A percentile compares a stretch with the other conserved stretches of the same genome.
Conservation (phyloP, 2,888 invertebrate genomes). For the Neoascia interrupta region DNA sequence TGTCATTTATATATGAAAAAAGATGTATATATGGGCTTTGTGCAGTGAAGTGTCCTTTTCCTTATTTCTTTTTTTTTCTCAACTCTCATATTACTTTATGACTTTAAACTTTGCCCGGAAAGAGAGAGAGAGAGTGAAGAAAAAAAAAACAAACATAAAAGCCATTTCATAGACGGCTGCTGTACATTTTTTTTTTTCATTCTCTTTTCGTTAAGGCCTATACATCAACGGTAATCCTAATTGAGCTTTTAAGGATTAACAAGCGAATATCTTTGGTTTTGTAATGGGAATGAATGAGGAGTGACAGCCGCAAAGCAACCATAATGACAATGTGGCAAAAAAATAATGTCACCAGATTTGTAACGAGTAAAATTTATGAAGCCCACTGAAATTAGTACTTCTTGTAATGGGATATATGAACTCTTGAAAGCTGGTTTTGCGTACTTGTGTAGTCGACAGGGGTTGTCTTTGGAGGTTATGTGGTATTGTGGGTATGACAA, state of each 20-base stretch:
- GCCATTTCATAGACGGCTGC: not conserved
- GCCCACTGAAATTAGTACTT: no score
- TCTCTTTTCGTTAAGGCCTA: conserved; percentile 6
- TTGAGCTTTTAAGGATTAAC: conserved; percentile 63
- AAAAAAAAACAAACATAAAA: no score
- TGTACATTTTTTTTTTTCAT: not conserved
- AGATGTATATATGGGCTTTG: no score
- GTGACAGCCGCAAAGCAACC: conserved; percentile 37
- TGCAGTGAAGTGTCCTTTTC: not conserved
- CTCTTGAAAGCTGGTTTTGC: no score
- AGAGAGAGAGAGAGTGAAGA: not conserved
- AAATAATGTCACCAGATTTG: conserved; percentile 37
- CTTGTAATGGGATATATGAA: no score
- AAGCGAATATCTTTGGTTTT: conserved; percentile 58
- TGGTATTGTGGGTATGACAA: no score
- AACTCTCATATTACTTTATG: conserved; percentile 26
- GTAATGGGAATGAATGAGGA: conserved; percentile 38
- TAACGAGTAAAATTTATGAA: no score
- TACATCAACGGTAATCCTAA: conserved; percentile 63
- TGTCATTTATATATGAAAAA: conserved; percentile 41
- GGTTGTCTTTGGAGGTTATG: no score
- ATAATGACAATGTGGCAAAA: conserved; percentile 10
- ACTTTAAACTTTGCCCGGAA: conserved; percentile 51
- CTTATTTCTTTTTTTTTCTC: no score
- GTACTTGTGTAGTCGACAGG: no score